Conservation (phyloP, 1,140 invertebrate species). For the Achatina immaculata region DNA sequence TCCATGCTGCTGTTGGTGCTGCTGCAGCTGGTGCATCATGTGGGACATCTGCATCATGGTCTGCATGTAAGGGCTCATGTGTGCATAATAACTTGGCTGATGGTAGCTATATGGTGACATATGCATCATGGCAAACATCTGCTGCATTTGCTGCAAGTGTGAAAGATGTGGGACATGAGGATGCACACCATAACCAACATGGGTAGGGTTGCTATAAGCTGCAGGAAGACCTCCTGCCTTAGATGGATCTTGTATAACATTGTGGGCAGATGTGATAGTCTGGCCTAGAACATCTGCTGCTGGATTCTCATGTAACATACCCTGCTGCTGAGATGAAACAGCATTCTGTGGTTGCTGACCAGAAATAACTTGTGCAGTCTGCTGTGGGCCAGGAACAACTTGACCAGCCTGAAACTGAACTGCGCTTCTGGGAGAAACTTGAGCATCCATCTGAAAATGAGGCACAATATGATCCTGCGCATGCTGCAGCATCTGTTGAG, state of each 20-base stretch:
- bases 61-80: conserved; percentile 20
- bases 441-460: conserved; percentile 1
- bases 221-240: not conserved
- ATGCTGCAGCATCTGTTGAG: not conserved
- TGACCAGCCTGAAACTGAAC: conserved; percentile 13
- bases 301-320: not conserved
- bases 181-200: conserved; percentile 32
- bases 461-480: not conserved
- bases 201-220: not conserved
- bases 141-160: conserved; percentile 34
- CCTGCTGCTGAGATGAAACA: not conserved
- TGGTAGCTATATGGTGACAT: conserved; percentile 30
- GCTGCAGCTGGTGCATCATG: conserved; percentile 34
- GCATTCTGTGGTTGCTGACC: not conserved
- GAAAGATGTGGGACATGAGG: not conserved
- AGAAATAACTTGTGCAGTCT: not conserved
- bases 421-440: conserved; percentile 5
- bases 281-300: not conserved
- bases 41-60: conserved; percentile 38
- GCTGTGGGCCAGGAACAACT: not conserved
- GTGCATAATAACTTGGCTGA: conserved; percentile 21
- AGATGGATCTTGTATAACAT: not conserved
- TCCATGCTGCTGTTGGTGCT: conserved; percentile 19
- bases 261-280: not conserved
- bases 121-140: conserved; percentile 37